Evolutionary conservation across 1,140 invertebrate genomes (phyloP).

Genomic region (Drosophila kikkawai): DNA sequence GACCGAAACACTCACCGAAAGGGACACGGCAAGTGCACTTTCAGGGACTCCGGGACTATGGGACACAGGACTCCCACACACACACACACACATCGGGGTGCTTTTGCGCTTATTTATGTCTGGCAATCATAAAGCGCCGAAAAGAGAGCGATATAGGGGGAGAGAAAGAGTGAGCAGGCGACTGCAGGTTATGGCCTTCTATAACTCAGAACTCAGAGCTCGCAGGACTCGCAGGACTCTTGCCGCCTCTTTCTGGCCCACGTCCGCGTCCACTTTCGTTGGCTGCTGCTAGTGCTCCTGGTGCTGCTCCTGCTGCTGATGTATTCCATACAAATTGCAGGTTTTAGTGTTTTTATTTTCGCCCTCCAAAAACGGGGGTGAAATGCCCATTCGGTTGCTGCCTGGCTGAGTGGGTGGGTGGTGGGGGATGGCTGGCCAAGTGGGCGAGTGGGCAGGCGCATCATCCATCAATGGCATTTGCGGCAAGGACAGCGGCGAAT

Average conservation of each 20-base stretch:
- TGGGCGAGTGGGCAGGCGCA: constrained; percentile 61
- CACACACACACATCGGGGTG: constrained; percentile 60
- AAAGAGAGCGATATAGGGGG: constrained; percentile 39
- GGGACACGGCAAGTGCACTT: constrained; percentile 79
- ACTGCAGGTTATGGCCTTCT: constrained; percentile 81
- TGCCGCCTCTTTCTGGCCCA: constrained; percentile 68
- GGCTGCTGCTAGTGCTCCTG: constrained; percentile 33
- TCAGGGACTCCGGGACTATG: constrained; percentile 44
- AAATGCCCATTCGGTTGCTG: neutral
- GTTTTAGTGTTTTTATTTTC: constrained; percentile 79
- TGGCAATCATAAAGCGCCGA: constrained; percentile 78
- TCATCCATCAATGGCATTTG: constrained; percentile 83
- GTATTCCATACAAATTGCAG: constrained; percentile 83
- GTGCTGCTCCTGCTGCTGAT: constrained; percentile 51
- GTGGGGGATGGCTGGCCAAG: neutral
- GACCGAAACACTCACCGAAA: constrained; percentile 48
- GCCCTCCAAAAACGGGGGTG: constrained; percentile 31
- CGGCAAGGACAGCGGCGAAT: constrained; percentile 64
- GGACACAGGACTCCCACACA: constrained; percentile 58
- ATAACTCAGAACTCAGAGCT: constrained; percentile 65
- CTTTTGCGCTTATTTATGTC: constrained; percentile 80
- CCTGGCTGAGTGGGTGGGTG: neutral
- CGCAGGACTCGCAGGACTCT: constrained; percentile 36
- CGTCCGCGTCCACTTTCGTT: constrained; percentile 30
- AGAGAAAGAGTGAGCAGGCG: constrained; percentile 45